Percentiles rank a stretch among this genome's conserved stretches.
Conservation (phyloP, 1,140 invertebrate genomes). For the Eubasilissa regina region DNA sequence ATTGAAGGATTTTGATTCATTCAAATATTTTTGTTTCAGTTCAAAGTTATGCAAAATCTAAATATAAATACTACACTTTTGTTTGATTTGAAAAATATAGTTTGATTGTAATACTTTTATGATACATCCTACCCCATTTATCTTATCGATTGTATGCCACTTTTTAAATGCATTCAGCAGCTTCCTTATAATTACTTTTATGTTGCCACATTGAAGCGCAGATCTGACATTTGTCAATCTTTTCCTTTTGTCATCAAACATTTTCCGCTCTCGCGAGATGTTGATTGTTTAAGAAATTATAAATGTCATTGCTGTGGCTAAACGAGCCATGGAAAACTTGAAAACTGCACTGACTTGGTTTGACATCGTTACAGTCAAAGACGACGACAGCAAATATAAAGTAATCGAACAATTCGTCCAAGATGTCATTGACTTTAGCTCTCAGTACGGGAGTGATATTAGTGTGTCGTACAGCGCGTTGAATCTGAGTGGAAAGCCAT, state of each 20-base stretch:
- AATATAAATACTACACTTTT: too few relatives aligned
- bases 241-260: slow-evolving; percentile 28
- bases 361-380: slow-evolving; percentile 36
- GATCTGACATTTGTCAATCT: slow-evolving; percentile 29
- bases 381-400: slow-evolving; percentile 35
- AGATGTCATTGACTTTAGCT: slow-evolving; percentile 86
- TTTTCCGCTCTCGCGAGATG: neutral
- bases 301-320: slow-evolving; percentile 1
- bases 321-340: slow-evolving; percentile 46
- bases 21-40: too few relatives aligned
- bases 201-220: slow-evolving; percentile 1
- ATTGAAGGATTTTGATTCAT: too few relatives aligned
- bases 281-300: slow-evolving; percentile 10
- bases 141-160: too few relatives aligned
- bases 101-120: too few relatives aligned
- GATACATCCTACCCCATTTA: too few relatives aligned
- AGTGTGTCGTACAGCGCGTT: slow-evolving; percentile 91
- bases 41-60: too few relatives aligned
- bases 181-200: neutral
- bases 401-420: slow-evolving; percentile 79
- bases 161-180: neutral
- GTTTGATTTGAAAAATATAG: too few relatives aligned
- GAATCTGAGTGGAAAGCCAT: slow-evolving; percentile 87
- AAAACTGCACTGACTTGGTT: slow-evolving; percentile 47
- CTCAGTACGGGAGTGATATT: slow-evolving; percentile 90